These are phyloP conservation scores for Odontamblyopus lacepedii DNA, from an alignment of 2,797 vertebrate species.

Conservation along the genomic window DNA sequence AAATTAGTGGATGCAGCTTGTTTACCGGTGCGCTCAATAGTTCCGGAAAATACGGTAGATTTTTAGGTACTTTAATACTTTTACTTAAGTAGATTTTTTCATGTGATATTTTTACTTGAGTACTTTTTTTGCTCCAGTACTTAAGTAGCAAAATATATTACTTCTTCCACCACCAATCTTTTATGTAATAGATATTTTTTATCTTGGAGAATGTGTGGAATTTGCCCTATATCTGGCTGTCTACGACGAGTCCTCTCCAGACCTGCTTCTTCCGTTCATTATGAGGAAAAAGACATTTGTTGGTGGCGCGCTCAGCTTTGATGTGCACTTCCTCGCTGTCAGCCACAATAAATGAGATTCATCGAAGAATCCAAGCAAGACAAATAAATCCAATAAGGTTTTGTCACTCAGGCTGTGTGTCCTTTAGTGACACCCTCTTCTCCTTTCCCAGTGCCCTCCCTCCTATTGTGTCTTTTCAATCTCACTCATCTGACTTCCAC, in stretches of 20 bases:
- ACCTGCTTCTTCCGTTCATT: conserved; percentile 57
- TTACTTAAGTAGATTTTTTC: too few species aligned
- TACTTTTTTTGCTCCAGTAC: too few species aligned
- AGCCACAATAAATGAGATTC: conserved; percentile 75
- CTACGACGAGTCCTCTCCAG: conserved; percentile 34
- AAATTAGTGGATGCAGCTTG: too few species aligned
- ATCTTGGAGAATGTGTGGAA: conserved; percentile 11
- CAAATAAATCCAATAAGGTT: conserved; percentile 81
- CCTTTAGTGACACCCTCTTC: conserved; percentile 57
- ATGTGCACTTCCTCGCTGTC: conserved; percentile 66
- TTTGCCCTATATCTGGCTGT: conserved; percentile 23
- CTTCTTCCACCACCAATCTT: neutral
- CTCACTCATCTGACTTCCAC: conserved; percentile 15
- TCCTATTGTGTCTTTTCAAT: conserved; percentile 9
- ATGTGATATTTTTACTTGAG: too few species aligned
- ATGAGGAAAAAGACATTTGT: conserved; percentile 64
- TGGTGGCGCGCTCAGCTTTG: conserved; percentile 49
- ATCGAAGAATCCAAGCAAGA: conserved; percentile 70
- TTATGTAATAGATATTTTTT: conserved; percentile 8
- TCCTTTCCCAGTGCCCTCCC: conserved; percentile 7
- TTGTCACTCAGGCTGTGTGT: conserved; percentile 71
- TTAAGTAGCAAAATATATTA: too few species aligned
- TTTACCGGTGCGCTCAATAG: too few species aligned
- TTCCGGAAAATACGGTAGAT: too few species aligned
- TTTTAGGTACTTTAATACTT: too few species aligned